A percentile compares a stretch with the other conserved stretches of the same genome.
phyloP scores from a whole-genome alignment of 1,140 invertebrate genomes.

The Holotrichia oblita region DNA sequence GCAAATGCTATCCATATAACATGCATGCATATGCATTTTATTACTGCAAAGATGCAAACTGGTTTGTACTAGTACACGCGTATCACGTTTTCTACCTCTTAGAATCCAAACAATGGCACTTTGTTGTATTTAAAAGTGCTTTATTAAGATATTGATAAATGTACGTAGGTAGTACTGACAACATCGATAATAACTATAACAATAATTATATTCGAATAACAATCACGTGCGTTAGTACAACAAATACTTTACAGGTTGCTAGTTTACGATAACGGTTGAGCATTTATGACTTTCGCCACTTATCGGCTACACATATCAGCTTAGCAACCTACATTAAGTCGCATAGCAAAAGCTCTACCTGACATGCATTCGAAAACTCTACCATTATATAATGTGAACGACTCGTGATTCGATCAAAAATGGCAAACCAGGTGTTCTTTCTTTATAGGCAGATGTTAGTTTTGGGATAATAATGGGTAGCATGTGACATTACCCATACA shows the following conservation, averaged over 20 bases:
- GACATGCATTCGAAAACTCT: not conserved
- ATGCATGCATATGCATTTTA: too few relatives aligned
- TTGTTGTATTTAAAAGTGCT: not conserved
- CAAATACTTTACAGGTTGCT: not conserved
- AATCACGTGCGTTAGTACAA: not conserved
- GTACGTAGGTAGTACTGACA: not conserved
- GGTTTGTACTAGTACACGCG: too few relatives aligned
- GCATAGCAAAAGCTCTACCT: not conserved
- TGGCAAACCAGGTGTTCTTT: not conserved
- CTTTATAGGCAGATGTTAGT: not conserved
- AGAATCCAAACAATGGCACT: not conserved
- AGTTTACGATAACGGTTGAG: not conserved
- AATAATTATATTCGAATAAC: constrained; percentile 1
- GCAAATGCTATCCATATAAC: too few relatives aligned
- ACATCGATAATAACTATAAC: not conserved
- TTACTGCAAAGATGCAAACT: too few relatives aligned
- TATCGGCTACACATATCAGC: not conserved
- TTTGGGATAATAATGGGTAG: not conserved
- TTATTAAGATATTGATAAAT: not conserved
- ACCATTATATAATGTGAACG: not conserved
- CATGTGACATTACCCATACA: not conserved
- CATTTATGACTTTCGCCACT: not conserved
- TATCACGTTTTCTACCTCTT: not conserved
- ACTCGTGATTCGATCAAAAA: not conserved
- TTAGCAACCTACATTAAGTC: not conserved